Conservation (phyloP, 2,888 invertebrate genomes). For the Poecilus cupreus region DNA sequence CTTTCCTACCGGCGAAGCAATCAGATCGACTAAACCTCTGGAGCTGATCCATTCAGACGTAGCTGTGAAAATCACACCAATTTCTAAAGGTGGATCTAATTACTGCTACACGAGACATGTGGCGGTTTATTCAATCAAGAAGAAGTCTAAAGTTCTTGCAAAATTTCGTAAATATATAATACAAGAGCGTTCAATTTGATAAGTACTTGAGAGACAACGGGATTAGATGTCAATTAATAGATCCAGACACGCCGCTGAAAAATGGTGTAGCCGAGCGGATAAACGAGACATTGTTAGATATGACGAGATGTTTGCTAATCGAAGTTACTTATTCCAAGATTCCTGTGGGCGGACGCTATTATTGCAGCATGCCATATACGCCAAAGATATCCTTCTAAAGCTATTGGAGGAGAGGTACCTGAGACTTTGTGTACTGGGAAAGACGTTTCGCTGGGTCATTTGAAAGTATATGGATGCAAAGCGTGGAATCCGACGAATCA, state of each 20-base stretch:
- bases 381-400: neutral
- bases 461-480: too few species aligned
- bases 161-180: neutral
- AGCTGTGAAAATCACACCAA: slow-evolving; percentile 13
- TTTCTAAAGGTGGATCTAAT: slow-evolving; percentile 29
- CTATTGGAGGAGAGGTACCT: too few species aligned
- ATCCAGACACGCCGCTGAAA: neutral
- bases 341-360: too few species aligned
- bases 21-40: too few species aligned
- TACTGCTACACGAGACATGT: neutral
- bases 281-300: too few species aligned
- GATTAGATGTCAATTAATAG: neutral
- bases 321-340: too few species aligned
- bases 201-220: neutral
- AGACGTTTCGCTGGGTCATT: too few species aligned
- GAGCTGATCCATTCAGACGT: slow-evolving; percentile 19
- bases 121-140: too few species aligned
- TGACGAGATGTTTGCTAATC: too few species aligned
- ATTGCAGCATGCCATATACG: slow-evolving; percentile 3
- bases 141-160: too few species aligned
- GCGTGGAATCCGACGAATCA: too few species aligned
- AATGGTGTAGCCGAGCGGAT: slow-evolving; percentile 33
- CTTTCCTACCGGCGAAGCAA: slow-evolving; percentile 1
- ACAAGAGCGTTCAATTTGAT: slow-evolving; percentile 4
- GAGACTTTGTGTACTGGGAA: too few species aligned